A percentile compares a stretch with the other conserved stretches of the same genome.
Conservation (phyloP, 2,888 invertebrate species). For the Apocheima hispidaria region DNA sequence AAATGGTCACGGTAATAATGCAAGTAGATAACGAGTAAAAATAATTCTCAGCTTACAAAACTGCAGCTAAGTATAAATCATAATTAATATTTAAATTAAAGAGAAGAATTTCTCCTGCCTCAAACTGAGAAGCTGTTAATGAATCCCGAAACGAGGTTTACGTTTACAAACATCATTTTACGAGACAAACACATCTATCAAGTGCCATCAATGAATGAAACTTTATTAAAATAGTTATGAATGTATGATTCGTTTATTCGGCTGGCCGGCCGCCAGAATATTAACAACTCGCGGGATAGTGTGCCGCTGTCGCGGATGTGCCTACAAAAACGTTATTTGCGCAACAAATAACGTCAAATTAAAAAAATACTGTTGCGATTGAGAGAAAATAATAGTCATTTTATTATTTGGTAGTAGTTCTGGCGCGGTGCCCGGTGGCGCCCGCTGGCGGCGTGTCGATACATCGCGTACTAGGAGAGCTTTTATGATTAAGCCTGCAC, state of each 20-base stretch:
- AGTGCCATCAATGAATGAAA: conserved; percentile 52
- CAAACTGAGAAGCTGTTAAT: conserved; percentile 12
- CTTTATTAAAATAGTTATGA: conserved; percentile 43
- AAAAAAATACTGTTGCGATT: conserved; percentile 39
- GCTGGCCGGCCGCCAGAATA: conserved; percentile 51
- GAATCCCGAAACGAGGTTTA: conserved; percentile 35
- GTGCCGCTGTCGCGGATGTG: conserved; percentile 31
- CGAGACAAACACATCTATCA: conserved; percentile 47
- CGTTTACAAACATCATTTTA: conserved; percentile 41
- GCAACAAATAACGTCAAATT: conserved; percentile 44
- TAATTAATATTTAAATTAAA: too few species aligned
- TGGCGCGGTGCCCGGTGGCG: conserved; percentile 43
- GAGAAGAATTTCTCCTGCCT: background rate
- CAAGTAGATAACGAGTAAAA: too few species aligned
- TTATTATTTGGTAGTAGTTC: conserved; percentile 28
- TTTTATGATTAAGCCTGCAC: conserved; percentile 15
- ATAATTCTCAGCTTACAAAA: background rate
- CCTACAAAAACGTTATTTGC: conserved; percentile 44
- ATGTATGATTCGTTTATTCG: conserved; percentile 39
- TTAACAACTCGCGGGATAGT: conserved; percentile 40
- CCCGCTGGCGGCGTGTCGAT: conserved; percentile 18
- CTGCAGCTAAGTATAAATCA: background rate
- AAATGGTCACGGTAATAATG: too few species aligned
- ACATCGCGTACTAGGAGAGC: conserved; percentile 13
- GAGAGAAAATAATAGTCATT: conserved; percentile 28